Percentiles rank a stretch among this genome's conserved stretches.
phyloP scores from a whole-genome alignment of 2,113 vertebrate genomes.

The pig (Sus scrofa) region DNA sequence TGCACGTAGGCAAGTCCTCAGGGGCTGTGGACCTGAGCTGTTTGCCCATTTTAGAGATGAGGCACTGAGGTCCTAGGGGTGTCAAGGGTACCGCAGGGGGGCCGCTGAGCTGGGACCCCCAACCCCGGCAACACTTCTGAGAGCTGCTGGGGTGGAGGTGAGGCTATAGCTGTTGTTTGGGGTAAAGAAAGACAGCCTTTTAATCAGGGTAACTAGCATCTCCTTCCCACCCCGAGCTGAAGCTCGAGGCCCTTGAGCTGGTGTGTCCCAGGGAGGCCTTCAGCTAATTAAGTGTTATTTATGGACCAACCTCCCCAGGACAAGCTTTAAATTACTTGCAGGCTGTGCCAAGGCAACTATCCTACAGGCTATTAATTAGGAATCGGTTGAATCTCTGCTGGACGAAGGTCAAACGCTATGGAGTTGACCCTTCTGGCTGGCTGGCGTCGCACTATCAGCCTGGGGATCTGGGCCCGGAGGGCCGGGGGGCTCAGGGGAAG shows the following conservation, averaged over 20 bases:
- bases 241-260: constrained; percentile 47
- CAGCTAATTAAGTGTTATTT: constrained; percentile 79
- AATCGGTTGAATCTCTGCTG: constrained; percentile 82
- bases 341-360: constrained; percentile 76
- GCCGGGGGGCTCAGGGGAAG: constrained; percentile 27
- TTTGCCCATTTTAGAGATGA: neutral
- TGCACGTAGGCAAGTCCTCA: neutral
- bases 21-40: neutral
- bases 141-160: neutral
- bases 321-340: constrained; percentile 80
- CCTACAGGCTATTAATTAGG: constrained; percentile 83
- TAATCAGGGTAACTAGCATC: neutral
- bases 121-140: neutral
- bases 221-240: neutral
- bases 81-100: neutral
- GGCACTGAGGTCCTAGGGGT: neutral
- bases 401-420: constrained; percentile 83
- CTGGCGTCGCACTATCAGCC: constrained; percentile 80
- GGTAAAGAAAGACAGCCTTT: neutral
- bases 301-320: constrained; percentile 75
- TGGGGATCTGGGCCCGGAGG: constrained; percentile 63
- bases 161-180: neutral
- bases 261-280: constrained; percentile 65
- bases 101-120: neutral
- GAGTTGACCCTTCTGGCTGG: constrained; percentile 77